Percentiles rank a stretch among this genome's conserved stretches.
phyloP scores from a whole-genome alignment of 2,797 vertebrate species.

The Danionella dracula region DNA sequence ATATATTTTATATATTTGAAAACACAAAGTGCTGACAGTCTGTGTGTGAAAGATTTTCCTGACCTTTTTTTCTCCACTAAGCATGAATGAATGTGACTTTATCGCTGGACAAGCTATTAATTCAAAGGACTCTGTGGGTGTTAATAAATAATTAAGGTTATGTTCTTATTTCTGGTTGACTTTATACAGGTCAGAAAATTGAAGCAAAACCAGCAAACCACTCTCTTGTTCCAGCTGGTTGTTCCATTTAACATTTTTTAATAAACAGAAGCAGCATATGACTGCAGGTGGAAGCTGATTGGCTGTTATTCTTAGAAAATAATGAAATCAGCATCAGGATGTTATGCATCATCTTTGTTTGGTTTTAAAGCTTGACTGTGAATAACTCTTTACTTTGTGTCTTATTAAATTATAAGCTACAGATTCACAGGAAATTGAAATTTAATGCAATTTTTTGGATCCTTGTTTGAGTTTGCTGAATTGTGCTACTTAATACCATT shows the following conservation, averaged over 20 bases:
- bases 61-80: not conserved
- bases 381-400: not conserved
- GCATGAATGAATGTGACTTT: not conserved
- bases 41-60: not conserved
- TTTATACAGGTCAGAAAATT: too few relatives aligned
- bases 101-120: not conserved
- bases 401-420: not conserved
- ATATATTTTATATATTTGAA: too few relatives aligned
- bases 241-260: too few relatives aligned
- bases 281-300: conserved; percentile 16
- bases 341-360: conserved; percentile 23
- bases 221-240: too few relatives aligned
- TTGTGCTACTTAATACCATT: not conserved
- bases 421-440: not conserved
- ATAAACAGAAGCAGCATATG: conserved; percentile 36
- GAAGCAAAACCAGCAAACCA: too few relatives aligned
- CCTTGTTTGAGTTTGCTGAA: not conserved
- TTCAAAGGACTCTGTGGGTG: not conserved
- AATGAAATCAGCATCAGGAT: conserved; percentile 42
- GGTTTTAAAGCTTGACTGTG: too few relatives aligned
- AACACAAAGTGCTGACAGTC: not conserved
- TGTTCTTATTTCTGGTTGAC: too few relatives aligned
- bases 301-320: conserved; percentile 33
- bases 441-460: not conserved
- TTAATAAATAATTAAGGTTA: too few relatives aligned